phyloP scores from a whole-genome alignment of 2,113 vertebrate genomes.

The Poeciliopsis retropinna region DNA sequence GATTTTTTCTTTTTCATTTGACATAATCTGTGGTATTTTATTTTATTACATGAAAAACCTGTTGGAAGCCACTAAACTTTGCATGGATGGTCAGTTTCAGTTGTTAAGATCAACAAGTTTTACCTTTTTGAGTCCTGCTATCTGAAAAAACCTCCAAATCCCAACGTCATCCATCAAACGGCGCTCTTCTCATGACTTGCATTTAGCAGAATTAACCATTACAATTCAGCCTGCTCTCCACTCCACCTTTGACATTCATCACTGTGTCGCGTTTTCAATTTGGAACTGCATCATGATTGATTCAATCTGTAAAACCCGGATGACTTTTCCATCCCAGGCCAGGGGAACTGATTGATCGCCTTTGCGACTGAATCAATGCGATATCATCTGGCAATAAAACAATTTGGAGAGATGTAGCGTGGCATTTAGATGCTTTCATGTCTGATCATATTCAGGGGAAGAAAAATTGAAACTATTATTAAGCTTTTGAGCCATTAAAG shows the following conservation, averaged over 20 bases:
- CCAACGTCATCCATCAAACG: not conserved
- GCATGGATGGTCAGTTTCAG: not conserved
- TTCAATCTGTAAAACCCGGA: slow-evolving; percentile 20
- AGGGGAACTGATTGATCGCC: slow-evolving; percentile 26
- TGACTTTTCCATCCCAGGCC: slow-evolving; percentile 22
- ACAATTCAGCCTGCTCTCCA: slow-evolving; percentile 4
- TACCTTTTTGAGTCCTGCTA: slow-evolving; percentile 23
- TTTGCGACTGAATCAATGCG: slow-evolving; percentile 39
- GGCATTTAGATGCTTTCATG: slow-evolving; percentile 16
- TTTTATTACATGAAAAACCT: too few relatives aligned
- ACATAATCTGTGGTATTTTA: too few relatives aligned
- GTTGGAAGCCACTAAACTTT: too few relatives aligned
- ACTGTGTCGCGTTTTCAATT: slow-evolving; percentile 47
- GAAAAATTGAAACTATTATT: not conserved
- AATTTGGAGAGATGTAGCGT: slow-evolving; percentile 25
- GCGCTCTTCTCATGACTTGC: slow-evolving; percentile 4
- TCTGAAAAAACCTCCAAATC: slow-evolving; percentile 9
- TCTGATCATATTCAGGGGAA: not conserved
- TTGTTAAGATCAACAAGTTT: not conserved
- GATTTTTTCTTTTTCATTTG: too few relatives aligned
- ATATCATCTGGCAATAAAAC: slow-evolving; percentile 48
- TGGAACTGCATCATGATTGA: slow-evolving; percentile 46
- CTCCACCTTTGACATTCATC: slow-evolving; percentile 41
- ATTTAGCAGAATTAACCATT: slow-evolving; percentile 43
- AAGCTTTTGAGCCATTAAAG: slow-evolving; percentile 1